These are phyloP conservation scores for Lophochroa leadbeateri DNA, from an alignment of 2,113 vertebrate genomes.

Conservation along the genomic window DNA sequence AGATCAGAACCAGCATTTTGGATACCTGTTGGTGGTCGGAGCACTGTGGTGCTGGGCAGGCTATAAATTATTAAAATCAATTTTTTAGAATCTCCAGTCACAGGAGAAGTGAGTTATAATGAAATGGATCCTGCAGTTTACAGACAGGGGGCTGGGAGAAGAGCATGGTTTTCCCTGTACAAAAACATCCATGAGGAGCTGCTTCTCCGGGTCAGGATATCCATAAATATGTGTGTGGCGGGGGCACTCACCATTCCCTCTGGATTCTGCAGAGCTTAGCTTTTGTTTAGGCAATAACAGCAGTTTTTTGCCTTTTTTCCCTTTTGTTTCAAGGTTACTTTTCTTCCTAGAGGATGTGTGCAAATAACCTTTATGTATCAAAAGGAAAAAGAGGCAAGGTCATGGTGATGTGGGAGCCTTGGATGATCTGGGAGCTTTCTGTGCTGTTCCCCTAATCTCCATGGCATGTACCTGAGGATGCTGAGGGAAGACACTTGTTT, in stretches of 20 bases:
- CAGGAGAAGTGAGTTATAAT: neutral
- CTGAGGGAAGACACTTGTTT: neutral
- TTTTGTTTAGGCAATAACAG: neutral
- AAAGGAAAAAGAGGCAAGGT: neutral
- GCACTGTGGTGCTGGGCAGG: neutral
- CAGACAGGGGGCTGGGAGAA: neutral
- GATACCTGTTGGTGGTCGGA: neutral
- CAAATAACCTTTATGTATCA: neutral
- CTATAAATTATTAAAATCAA: conserved; percentile 11
- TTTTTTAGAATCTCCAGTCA: neutral
- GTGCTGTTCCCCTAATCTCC: neutral
- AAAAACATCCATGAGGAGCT: neutral
- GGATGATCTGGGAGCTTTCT: neutral
- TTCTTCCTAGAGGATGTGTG: neutral
- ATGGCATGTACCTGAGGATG: neutral
- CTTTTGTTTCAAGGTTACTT: neutral
- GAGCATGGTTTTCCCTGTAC: neutral
- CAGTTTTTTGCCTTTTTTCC: neutral
- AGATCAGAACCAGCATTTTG: neutral
- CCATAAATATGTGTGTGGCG: neutral
- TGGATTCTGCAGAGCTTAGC: neutral
- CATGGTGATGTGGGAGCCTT: neutral
- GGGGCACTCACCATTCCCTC: neutral
- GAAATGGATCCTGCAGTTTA: neutral
- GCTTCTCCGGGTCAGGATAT: neutral